Conservation (phyloP, 2,797 vertebrate genomes). For the Percopsis omiscomaycus region DNA sequence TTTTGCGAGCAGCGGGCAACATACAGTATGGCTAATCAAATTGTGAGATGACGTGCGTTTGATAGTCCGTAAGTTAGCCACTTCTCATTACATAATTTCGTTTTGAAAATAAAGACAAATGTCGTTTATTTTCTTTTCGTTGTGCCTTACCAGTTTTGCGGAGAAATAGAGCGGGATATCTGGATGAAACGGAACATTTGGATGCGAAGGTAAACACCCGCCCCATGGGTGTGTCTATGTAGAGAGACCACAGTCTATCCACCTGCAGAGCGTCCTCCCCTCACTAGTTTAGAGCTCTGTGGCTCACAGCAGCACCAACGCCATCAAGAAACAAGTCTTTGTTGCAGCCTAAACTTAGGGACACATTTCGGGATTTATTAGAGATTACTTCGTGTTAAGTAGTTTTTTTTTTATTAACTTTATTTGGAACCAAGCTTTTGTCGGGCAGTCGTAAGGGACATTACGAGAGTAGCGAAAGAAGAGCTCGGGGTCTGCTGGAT, state of each 20-base stretch:
- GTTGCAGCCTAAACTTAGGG: slow-evolving; percentile 38
- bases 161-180: slow-evolving; percentile 16
- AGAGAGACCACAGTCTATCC: slow-evolving; percentile 68
- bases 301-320: slow-evolving; percentile 22
- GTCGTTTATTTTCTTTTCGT: neutral
- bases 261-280: slow-evolving; percentile 71
- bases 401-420: slow-evolving; percentile 58
- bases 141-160: slow-evolving; percentile 24
- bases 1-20: slow-evolving; percentile 32
- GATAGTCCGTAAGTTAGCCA: neutral
- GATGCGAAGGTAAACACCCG: slow-evolving; percentile 75
- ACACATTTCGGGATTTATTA: slow-evolving; percentile 42
- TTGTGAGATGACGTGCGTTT: slow-evolving; percentile 45
- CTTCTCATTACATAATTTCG: too few species aligned
- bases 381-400: slow-evolving; percentile 47
- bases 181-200: slow-evolving; percentile 36
- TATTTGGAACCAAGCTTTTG: slow-evolving; percentile 65
- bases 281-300: slow-evolving; percentile 45
- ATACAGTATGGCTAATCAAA: slow-evolving; percentile 24
- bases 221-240: slow-evolving; percentile 76
- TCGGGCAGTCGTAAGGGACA: slow-evolving; percentile 66
- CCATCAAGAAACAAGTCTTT: slow-evolving; percentile 52
- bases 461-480: slow-evolving; percentile 54
- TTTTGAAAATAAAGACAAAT: neutral
- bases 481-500: slow-evolving; percentile 63